Percentiles rank a stretch among this genome's conserved stretches.
These are phyloP conservation scores for Andrena minutula DNA, from an alignment of 2,888 invertebrate species.

Conservation along the genomic window DNA sequence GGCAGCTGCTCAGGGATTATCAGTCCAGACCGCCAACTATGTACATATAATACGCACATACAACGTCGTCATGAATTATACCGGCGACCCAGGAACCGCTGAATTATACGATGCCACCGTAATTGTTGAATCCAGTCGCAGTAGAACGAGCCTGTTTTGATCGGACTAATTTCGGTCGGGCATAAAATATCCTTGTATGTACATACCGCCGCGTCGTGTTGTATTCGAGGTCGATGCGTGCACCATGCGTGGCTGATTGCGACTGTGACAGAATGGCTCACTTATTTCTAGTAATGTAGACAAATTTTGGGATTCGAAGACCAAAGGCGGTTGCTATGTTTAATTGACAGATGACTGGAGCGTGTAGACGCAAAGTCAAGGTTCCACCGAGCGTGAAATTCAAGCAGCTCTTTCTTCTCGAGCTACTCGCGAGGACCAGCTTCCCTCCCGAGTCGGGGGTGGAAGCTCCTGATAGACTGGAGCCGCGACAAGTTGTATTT, in stretches of 20 bases:
- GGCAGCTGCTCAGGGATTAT: conserved; percentile 21
- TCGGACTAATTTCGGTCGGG: conserved; percentile 4
- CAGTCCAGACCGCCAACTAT: conserved; percentile 10
- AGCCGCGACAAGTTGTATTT: conserved; percentile 15
- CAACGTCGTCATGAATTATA: conserved; percentile 20
- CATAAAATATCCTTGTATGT: neutral
- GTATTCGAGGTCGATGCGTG: too few species aligned
- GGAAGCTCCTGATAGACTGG: conserved; percentile 4
- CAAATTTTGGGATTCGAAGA: neutral
- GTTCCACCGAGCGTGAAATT: neutral
- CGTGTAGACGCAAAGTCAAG: neutral
- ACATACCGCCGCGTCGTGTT: too few species aligned
- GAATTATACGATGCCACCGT: conserved; percentile 25
- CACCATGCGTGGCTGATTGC: too few species aligned
- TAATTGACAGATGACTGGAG: conserved; percentile 3
- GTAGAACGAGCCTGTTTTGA: conserved; percentile 1
- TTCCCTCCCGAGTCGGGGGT: neutral
- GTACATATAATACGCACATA: conserved; percentile 12
- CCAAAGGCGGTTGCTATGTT: neutral
- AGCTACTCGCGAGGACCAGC: neutral
- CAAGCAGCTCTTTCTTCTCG: neutral
- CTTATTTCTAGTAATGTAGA: neutral
- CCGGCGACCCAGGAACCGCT: neutral
- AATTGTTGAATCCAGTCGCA: conserved; percentile 26
- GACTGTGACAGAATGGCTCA: neutral